These are phyloP conservation scores for Sarcophaga peregrina DNA, from an alignment of 1,140 invertebrate genomes.

Conservation along the genomic window DNA sequence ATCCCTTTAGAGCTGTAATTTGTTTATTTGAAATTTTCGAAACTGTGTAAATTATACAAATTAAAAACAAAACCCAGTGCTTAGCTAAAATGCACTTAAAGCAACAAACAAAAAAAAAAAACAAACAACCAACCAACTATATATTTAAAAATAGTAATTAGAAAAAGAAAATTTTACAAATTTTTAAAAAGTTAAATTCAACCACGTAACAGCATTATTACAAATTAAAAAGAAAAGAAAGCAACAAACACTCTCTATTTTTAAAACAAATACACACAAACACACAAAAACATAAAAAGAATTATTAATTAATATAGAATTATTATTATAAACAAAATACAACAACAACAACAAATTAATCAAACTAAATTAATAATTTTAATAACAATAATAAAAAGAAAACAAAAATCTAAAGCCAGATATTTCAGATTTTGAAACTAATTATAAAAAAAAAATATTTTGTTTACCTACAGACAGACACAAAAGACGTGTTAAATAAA, in stretches of 20 bases:
- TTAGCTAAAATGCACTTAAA: conserved; percentile 37
- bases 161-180: conserved; percentile 26
- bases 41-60: background rate
- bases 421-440: too few species aligned
- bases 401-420: too few species aligned
- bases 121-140: background rate
- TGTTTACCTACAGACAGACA: too few species aligned
- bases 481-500: too few species aligned
- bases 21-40: conserved; percentile 1
- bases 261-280: too few species aligned
- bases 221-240: background rate
- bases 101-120: background rate
- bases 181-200: background rate
- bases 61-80: conserved; percentile 25
- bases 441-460: too few species aligned
- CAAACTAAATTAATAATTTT: too few species aligned
- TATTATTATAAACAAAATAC: too few species aligned
- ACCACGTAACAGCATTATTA: background rate
- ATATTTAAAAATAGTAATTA: background rate
- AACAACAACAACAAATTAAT: too few species aligned
- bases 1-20: conserved; percentile 11
- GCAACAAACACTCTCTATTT: background rate
- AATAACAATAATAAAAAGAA: too few species aligned
- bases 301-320: too few species aligned
- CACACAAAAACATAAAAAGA: too few species aligned